Evolutionary conservation across 2,888 invertebrate genomes (phyloP), one percentile per base, ranked within the genome.

Genomic region (Microplitis manilae): DNA sequence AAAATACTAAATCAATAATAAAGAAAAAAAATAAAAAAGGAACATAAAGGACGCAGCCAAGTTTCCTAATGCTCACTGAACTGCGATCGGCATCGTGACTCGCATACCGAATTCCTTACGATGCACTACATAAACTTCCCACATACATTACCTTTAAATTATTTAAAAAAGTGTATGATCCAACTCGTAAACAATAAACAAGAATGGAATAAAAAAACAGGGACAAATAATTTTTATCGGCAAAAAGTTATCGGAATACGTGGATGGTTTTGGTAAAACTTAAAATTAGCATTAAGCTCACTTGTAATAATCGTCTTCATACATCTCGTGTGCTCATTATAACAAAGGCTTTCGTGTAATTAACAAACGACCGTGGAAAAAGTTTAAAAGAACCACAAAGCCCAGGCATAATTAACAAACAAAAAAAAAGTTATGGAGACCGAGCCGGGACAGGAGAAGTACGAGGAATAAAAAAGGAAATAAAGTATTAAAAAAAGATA

Each of bases 61-160:
- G 72, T 72, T 15, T 64, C 39, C 13, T 13, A 62, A 72, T 72
- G 72, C 17, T 72, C 72, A 64, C 64, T 72, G 72, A 72, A 72
- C 72, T 72, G 72, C 64, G 41, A 72, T 64, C 72, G 40, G 62
- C 39, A 64, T 38, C 64, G 64, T 72, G 72, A 72, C 62, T 40
- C 62, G 72, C 64, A 20, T 72, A 62, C 41, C 13, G 20, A 64
- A 72, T 39, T 61, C 62, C 50, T 50, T 13, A 50, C 50, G 13
- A 13, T 50, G 8, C 50, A 50, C 50, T 13, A 50, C 50, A 50
- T 50, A 2, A 50, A 50, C 50, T 50, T 50, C 50, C 13, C 50
- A 50, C 50, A 50, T 50, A 50, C 50, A 50, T 50, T 50, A 50
- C 50, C 50, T 50, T 13, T 50, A 5, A 50, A 13, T 50, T 50